Evolutionary conservation across 2,113 vertebrate species (phyloP).

Genomic region (Ochotona curzoniae): DNA sequence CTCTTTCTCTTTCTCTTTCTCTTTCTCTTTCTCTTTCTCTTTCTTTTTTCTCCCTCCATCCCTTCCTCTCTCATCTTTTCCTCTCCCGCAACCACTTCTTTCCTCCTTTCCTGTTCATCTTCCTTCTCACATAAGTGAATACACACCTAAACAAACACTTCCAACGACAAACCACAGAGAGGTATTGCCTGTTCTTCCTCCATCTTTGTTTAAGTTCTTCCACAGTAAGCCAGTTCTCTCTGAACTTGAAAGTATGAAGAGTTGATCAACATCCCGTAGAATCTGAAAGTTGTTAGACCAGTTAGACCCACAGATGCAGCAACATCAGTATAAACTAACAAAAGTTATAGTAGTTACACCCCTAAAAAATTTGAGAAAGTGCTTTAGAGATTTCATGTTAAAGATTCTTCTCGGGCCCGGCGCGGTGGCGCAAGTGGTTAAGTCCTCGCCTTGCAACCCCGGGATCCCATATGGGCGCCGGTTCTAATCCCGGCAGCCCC

Average conservation of each 20-base stretch:
- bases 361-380: slow-evolving; percentile 14
- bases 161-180: neutral
- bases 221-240: neutral
- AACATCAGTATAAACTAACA: neutral
- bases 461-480: no score
- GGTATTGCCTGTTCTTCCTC: neutral
- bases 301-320: neutral
- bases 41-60: no score
- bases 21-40: no score
- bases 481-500: no score
- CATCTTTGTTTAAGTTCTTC: neutral
- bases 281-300: neutral
- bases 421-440: no score
- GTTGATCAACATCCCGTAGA: neutral
- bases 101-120: no score
- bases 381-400: slow-evolving; percentile 33
- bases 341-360: neutral
- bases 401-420: neutral
- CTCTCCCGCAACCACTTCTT: no score
- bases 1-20: no score
- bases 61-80: no score
- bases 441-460: no score
- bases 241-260: neutral
- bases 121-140: no score
- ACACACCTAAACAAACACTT: no score